Percentiles rank a stretch among this genome's conserved stretches.
Conservation (phyloP, 2,113 vertebrate genomes). For the Ailurus styani region DNA sequence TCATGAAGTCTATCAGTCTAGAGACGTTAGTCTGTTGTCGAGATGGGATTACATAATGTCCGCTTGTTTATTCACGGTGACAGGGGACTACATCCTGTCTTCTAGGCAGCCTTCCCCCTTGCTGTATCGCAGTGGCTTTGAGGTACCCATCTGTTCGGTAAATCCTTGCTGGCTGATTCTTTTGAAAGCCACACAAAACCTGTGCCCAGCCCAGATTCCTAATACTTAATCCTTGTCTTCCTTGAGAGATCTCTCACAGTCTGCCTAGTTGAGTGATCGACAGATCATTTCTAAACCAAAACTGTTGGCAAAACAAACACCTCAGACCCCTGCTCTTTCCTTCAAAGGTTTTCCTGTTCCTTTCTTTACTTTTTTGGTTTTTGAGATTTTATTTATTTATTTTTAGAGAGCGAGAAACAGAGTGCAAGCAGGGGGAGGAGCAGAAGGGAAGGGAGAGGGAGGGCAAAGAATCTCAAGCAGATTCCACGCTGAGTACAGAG, state of each 20-base stretch:
- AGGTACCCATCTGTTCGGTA: neutral
- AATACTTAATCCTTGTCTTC: neutral
- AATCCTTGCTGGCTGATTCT: neutral
- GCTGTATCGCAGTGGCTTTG: neutral
- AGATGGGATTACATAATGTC: neutral
- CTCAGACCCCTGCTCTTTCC: neutral
- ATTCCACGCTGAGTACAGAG: no score
- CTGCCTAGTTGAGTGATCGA: neutral
- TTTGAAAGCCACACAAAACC: neutral
- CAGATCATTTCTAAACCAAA: neutral
- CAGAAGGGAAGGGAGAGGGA: no score
- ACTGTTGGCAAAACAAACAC: neutral
- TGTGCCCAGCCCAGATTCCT: neutral
- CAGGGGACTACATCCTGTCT: neutral
- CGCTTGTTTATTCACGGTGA: no score
- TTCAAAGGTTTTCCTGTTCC: neutral
- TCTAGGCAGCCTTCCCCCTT: neutral
- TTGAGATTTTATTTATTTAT: no score
- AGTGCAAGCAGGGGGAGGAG: no score
- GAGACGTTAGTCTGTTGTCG: neutral
- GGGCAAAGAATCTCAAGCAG: no score
- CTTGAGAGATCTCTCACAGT: neutral
- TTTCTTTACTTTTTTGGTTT: neutral
- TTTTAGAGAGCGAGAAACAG: no score
- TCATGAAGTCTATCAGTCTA: neutral